These are phyloP conservation scores for Rousettus madagascariensis DNA, from an alignment of 2,797 vertebrate species.

Conservation along the genomic window DNA sequence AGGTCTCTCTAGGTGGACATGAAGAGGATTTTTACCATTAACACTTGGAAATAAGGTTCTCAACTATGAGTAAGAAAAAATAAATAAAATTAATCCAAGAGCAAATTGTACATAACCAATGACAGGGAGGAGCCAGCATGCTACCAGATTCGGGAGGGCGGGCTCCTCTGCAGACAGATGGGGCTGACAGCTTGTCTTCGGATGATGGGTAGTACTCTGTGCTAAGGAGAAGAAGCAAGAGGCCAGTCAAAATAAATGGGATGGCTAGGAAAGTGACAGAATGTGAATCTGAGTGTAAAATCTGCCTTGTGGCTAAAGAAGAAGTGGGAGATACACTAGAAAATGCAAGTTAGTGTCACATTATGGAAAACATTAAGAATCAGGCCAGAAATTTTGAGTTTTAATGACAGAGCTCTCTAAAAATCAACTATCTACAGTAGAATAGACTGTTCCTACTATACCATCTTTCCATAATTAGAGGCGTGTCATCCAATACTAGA, in stretches of 20 bases:
- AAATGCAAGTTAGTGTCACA: background rate
- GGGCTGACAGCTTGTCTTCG: background rate
- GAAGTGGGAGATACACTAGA: background rate
- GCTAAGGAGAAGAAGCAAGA: background rate
- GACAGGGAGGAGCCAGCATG: background rate
- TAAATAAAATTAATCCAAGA: conserved; percentile 6
- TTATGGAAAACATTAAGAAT: background rate
- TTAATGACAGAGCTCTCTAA: background rate
- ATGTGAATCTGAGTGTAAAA: background rate
- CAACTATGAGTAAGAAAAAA: background rate
- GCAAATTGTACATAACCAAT: background rate
- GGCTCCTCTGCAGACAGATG: background rate
- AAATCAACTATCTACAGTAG: background rate
- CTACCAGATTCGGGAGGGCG: background rate
- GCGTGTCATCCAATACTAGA: background rate
- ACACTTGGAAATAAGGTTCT: background rate
- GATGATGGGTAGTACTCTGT: background rate
- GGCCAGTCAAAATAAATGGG: background rate
- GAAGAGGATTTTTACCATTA: background rate
- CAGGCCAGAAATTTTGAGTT: background rate
- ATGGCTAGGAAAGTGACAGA: background rate
- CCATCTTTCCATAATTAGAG: background rate
- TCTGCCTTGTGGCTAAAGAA: background rate
- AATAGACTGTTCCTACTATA: background rate
- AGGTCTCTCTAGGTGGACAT: background rate